Base-by-base conservation (phyloP, 2,113 vertebrate species). In the Brevimyrus niger region DNA sequence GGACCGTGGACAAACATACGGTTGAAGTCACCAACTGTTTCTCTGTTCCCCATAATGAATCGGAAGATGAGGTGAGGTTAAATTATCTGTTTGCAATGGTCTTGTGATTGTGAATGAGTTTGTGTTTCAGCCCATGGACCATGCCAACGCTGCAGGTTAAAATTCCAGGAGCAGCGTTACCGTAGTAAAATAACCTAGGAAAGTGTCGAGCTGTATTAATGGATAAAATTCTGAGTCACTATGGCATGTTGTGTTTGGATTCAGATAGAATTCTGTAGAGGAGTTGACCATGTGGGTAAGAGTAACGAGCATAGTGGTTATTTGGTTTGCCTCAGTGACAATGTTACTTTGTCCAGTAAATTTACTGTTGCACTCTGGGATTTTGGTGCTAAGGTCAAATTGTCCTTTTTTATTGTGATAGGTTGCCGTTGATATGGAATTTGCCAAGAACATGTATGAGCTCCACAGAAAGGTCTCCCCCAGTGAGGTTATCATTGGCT, bases 341-440 rank as follows among this genome's bases (percentile, higher is more conserved):
- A 4, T 73, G 31, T 23, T 17, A 38, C 13, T 2, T 13, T 35
- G 31, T 42, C 35, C 35, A 80, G 73, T 19, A 42, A 19, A 42
- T 42, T 38, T 27, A 50, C 50, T 55, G 76, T 9, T 11, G 61
- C 15, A 73, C n/a, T 31, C 27, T 38, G 6, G 21, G 19, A 55
- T 35, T 53, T 50, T 87, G 50, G 50, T 87, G 17, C 13, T 2
- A 1, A 42, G 48, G 4, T n/a, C 85, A 21, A 9, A 44, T 61
- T 11, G 31, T 31, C 53, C 21, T 8, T 31, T 82, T 55, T 53
- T 53, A 50, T 85, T 51, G 19, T 88, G 27, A 42, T 91, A 99
- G 98, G 98, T 99, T 89, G 98, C 98, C 4, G 98, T 99, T 88
- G 98, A 99, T 92, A 99, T 99, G 98, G 98, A 99, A 91, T 99